phyloP scores from a whole-genome alignment of 1,140 invertebrate species.

The Laodelphax striatellus region DNA sequence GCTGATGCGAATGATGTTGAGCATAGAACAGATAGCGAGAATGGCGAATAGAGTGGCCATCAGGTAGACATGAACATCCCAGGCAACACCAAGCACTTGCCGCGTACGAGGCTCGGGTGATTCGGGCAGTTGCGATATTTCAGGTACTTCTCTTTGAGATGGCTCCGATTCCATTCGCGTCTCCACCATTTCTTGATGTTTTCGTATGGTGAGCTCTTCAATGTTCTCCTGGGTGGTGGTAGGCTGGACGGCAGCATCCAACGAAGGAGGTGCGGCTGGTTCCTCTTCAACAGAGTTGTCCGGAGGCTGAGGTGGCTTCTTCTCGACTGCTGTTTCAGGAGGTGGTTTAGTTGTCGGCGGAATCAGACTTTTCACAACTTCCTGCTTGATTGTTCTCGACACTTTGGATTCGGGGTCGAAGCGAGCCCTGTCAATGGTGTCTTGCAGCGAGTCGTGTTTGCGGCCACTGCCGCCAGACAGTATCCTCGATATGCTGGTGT shows the following conservation, averaged over 20 bases:
- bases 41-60: slow-evolving; percentile 70
- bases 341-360: slow-evolving; percentile 17
- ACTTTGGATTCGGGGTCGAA: slow-evolving; percentile 21
- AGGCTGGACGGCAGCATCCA: not conserved
- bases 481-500: slow-evolving; percentile 63
- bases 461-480: slow-evolving; percentile 66
- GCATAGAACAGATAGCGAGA: slow-evolving; percentile 67
- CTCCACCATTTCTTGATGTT: slow-evolving; percentile 18
- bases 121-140: slow-evolving; percentile 18
- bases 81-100: slow-evolving; percentile 48
- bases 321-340: not conserved
- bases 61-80: slow-evolving; percentile 80
- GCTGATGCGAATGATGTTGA: slow-evolving; percentile 68
- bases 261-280: not conserved
- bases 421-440: slow-evolving; percentile 19
- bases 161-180: slow-evolving; percentile 12
- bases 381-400: slow-evolving; percentile 21
- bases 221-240: slow-evolving; percentile 7
- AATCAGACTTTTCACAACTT: slow-evolving; percentile 18
- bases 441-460: slow-evolving; percentile 56
- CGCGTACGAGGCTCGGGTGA: slow-evolving; percentile 23
- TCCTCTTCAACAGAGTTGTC: not conserved
- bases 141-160: slow-evolving; percentile 10
- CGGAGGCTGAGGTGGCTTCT: not conserved
- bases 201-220: slow-evolving; percentile 15